phyloP scores from a whole-genome alignment of 2,888 invertebrate genomes.

The Sinotaia quadrata region DNA sequence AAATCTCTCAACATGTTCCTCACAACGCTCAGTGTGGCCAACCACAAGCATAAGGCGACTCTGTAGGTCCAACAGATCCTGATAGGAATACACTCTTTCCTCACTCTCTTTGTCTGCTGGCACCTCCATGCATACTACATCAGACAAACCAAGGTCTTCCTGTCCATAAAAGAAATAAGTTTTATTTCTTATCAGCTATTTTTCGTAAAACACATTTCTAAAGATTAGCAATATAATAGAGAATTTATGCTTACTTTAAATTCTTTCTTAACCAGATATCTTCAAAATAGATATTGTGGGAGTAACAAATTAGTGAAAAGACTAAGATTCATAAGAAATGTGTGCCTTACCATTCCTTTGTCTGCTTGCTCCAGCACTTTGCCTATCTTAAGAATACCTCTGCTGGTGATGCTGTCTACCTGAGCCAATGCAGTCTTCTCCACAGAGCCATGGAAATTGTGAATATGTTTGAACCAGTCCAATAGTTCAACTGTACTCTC shows the following conservation, averaged over 20 bases:
- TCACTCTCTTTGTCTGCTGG: constrained; percentile 32
- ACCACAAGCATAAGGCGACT: constrained; percentile 66
- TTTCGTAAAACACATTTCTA: not conserved
- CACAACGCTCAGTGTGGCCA: constrained; percentile 59
- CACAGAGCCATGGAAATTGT: constrained; percentile 62
- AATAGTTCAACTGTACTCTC: constrained; percentile 47
- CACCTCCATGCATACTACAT: constrained; percentile 45
- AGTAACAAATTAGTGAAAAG: not conserved
- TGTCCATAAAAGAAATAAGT: not conserved
- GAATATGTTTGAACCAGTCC: constrained; percentile 59
- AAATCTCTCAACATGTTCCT: constrained; percentile 56
- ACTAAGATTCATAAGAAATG: not conserved
- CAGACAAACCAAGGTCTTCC: constrained; percentile 39
- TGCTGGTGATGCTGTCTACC: constrained; percentile 56
- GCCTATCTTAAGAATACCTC: constrained; percentile 55
- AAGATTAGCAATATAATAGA: too few relatives aligned
- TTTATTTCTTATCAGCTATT: not conserved
- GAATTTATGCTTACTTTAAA: too few relatives aligned
- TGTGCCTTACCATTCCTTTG: constrained; percentile 1
- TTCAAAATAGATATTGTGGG: too few relatives aligned
- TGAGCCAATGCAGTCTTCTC: constrained; percentile 61
- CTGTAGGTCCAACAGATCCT: constrained; percentile 61
- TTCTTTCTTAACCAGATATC: too few relatives aligned
- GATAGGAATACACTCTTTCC: constrained; percentile 41
- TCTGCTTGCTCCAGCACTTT: not conserved